Base-by-base conservation (phyloP, 1,140 invertebrate genomes). In the Oryzaephilus surinamensis region DNA sequence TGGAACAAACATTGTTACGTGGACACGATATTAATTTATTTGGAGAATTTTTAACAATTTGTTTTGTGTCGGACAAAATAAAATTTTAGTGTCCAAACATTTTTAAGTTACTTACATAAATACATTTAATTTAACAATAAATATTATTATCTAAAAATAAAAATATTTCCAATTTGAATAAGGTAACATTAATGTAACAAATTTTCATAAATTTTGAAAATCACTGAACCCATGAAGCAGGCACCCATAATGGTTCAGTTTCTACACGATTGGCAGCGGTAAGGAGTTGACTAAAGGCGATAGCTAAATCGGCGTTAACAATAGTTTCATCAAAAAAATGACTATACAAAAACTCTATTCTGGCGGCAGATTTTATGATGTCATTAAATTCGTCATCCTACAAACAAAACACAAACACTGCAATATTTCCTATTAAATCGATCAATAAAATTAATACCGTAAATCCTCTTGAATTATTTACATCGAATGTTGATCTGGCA, bases 291-390 rank as follows among this genome's bases (percentile, higher is more conserved):
- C 89, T 81, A 51, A 96, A 90, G 15, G 93, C 87, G 30, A 74
- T 71, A 2, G 84, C 75, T 30, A 97, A 68, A 54, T 97, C 88
- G 12, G 81, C 85, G 58, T 97, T 98, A 2, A 95, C 76, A 13
- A 98, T 84, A 32, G 81, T 77, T 51, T 89, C 84, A 64, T 99
- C 95, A 62, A 97, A 97, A 55, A 86, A 82, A 64, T 97, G 95
- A 4, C 87, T 85, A 63, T 96, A 98, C 17, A 89, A 71, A 53
- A 87, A 92, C 60, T 97, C 90, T 52, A 99, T 94, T 52, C 92
- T 79, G 30, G 84, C 79, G 4, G 85, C 80, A 36, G 80, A 83
- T 51, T 82, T 79, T 12, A 97, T 69, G 49, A 97, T 96, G 44
- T 94, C 87, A 16, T 79, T 67, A 52, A 97, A 86, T 60, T 97